Evolutionary conservation across 2,113 vertebrate genomes (phyloP), one percentile per base, ranked within the genome.

Genomic region (Rhabdomys dilectus): DNA sequence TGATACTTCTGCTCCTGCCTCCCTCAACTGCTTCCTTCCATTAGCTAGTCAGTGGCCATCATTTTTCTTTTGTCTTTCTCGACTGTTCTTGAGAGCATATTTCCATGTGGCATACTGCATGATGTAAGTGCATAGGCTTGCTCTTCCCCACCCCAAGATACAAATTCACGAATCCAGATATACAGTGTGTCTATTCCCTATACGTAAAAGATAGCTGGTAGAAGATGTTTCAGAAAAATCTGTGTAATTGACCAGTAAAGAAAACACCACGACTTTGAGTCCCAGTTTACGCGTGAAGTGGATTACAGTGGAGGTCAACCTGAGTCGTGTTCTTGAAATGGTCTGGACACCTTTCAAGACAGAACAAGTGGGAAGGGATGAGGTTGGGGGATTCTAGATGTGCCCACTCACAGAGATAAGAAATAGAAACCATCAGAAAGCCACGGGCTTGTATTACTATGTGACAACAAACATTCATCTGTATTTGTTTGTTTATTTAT

Each of bases 401-500:
- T 17, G n/a, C 7, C 24, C 16, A 19, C 10, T 73, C 34, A 42
- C 9, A 39, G 34, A 68, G 24, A 13, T 29, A 92, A 62, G 10
- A 9, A 31, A 56, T 77, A 16, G 77, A 60, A 56, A 48, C 6
- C n/a, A 13, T 16, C n/a, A 78, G 88, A 39, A 56, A 92, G 91
- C 17, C 8, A 22, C 82, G 19, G n/a, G 51, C 24, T 60, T 26
- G 0, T 10, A 3, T 80, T 42, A 16, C 48, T 0, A 5, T 21
- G 4, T 81, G 70, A 84, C 9, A 19, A 60, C 13, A 5, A 85
- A 60, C 21, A 60, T 51, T 22, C 4, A 21, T 66, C 64, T 93
- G 34, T 22, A 21, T 34, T 73, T 7, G 72, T n/a, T 68, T 34
- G 3, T 58, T 93, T 92, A 31, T 21, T 86, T 76, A 45, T 89